Evolutionary conservation across 2,113 vertebrate genomes (phyloP), one percentile per base, ranked within the genome.

Genomic region (Phoxinus phoxinus): DNA sequence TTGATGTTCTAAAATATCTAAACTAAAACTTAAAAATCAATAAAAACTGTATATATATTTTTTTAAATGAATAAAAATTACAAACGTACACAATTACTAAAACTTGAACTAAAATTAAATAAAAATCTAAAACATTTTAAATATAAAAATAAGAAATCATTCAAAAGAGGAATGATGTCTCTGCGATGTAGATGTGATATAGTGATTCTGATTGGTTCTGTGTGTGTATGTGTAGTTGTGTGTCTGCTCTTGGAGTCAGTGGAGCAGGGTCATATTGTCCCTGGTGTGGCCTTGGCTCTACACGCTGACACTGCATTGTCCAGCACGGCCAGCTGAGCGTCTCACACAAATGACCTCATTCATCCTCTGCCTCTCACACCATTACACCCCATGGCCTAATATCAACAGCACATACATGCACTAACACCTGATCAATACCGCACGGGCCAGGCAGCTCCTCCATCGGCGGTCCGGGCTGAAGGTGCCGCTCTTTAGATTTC

Each of bases 291-390:
- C 85, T 93, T 94, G 93, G 92, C 91, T 90, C 79, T 79, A 90
- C 86, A 59, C 90, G 90, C 92, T 94, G 92, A 93, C 93, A 92
- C 90, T 91, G 91, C 91, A 88, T 85, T 90, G 93, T 94, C 92
- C 92, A 91, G 90, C 92, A 90, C 91, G 13, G 35, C 83, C 83
- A 86, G 82, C 92, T 93, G 91, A 90, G 92, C 92, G 91, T 93
- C 93, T 93, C 91, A 92, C 89, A 93, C 93, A 95, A 95, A 95
- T 92, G 91, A 92, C 89, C 93, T 92, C 94, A 94, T 95, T 93
- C 93, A 94, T 94, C 92, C 93, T 91, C 90, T 91, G 90, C 75
- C 93, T 94, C 92, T 94, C 94, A 94, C 92, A 93, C 92, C 94
- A 95, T 95, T 95, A 95, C 92, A 93, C 92, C 90, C 59, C 37